Percentiles rank a stretch among this genome's conserved stretches.
Evolutionary conservation across 1,140 invertebrate genomes (phyloP).

Genomic region (Pogonus chalceus): DNA sequence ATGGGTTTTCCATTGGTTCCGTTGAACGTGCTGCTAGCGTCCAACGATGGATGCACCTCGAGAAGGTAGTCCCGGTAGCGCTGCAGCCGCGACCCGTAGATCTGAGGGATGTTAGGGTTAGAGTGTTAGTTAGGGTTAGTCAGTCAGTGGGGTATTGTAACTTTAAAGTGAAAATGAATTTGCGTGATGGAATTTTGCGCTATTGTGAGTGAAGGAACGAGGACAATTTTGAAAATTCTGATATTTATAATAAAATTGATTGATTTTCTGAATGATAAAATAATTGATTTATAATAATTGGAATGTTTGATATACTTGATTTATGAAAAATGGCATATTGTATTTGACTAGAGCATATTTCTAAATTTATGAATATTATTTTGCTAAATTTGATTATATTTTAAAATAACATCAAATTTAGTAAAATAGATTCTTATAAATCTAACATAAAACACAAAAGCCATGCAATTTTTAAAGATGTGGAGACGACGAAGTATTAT

Average conservation of each 20-base stretch:
- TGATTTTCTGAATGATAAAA: not conserved
- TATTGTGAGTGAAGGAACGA: not conserved
- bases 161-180: not conserved
- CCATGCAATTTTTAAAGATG: too few relatives aligned
- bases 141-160: conserved; percentile 14
- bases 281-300: too few relatives aligned
- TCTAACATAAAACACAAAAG: too few relatives aligned
- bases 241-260: too few relatives aligned
- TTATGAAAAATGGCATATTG: too few relatives aligned
- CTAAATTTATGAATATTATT: too few relatives aligned
- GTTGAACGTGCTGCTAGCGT: conserved; percentile 42
- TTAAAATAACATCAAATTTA: too few relatives aligned
- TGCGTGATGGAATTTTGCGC: not conserved
- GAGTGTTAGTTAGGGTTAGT: conserved; percentile 32
- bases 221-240: not conserved
- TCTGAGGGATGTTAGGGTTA: conserved; percentile 50
- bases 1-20: conserved; percentile 31
- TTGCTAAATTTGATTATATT: too few relatives aligned
- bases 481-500: too few relatives aligned
- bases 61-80: conserved; percentile 81
- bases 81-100: conserved; percentile 67
- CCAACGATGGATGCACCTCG: conserved; percentile 73
- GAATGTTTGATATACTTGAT: too few relatives aligned
- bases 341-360: too few relatives aligned
- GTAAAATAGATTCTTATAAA: too few relatives aligned